A percentile compares a stretch with the other conserved stretches of the same genome.
phyloP scores from a whole-genome alignment of 1,140 invertebrate species.

The Anastrepha obliqua region DNA sequence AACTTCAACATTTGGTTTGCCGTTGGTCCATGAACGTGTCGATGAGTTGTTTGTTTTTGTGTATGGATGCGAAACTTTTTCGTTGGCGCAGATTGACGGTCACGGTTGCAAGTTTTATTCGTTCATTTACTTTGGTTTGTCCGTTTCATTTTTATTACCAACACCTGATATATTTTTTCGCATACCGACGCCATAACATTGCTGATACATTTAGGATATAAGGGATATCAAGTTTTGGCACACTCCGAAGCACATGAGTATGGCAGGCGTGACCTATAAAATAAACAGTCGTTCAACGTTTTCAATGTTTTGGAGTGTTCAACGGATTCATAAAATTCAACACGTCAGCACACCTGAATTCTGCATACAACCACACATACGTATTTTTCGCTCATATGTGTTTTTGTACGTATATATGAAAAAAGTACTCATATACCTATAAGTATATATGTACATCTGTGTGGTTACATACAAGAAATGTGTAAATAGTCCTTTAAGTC shows the following conservation, averaged over 20 bases:
- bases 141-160: background rate
- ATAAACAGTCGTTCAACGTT: conserved; percentile 9
- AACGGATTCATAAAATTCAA: background rate
- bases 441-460: too few species aligned
- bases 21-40: background rate
- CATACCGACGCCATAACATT: background rate
- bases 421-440: too few species aligned
- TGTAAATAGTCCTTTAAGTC: too few species aligned
- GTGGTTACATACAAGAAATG: too few species aligned
- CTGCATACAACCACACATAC: background rate
- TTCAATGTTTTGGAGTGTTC: conserved; percentile 10
- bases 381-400: background rate
- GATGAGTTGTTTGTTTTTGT: background rate
- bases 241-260: background rate
- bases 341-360: background rate
- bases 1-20: background rate
- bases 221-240: background rate
- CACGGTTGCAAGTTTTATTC: background rate
- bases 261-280: conserved; percentile 35
- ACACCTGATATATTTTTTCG: conserved; percentile 32
- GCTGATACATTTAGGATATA: background rate
- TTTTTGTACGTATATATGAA: background rate
- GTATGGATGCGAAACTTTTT: background rate
- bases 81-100: background rate
- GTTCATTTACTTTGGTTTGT: conserved; percentile 24